Evolutionary conservation across 2,113 vertebrate genomes (phyloP).

Genomic region (Suncus etruscus): DNA sequence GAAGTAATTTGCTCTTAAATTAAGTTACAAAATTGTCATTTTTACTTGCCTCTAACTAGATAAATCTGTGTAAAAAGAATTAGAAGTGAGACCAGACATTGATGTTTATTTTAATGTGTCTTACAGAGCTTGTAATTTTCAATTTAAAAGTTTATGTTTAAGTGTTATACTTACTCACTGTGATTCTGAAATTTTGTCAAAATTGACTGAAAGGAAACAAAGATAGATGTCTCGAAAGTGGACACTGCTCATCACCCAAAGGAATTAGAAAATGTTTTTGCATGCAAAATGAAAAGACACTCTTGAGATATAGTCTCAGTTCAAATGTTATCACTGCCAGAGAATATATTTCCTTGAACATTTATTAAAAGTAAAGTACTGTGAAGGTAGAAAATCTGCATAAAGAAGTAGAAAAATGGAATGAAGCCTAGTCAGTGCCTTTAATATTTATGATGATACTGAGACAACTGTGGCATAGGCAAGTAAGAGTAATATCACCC

Average conservation of each 20-base stretch:
- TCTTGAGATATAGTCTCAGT: not conserved
- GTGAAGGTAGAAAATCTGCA: not conserved
- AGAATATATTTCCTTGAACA: not conserved
- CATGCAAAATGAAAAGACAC: not conserved
- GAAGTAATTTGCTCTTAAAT: conserved; percentile 30
- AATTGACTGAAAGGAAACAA: not conserved
- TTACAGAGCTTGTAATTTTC: conserved; percentile 35
- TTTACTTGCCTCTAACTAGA: not conserved
- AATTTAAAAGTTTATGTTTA: conserved; percentile 23
- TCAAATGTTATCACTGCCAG: not conserved
- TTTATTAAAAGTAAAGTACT: not conserved
- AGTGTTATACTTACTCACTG: not conserved
- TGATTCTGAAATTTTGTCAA: not conserved
- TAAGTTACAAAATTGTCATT: conserved; percentile 22
- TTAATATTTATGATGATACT: conserved; percentile 30
- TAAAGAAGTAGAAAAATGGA: not conserved
- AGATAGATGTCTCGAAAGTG: not conserved
- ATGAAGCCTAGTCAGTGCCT: not conserved
- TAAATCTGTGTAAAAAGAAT: not conserved
- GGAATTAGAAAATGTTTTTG: not conserved
- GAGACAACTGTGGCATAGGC: not conserved
- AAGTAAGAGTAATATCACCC: not conserved
- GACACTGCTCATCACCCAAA: not conserved
- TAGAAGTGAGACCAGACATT: not conserved
- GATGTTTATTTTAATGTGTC: not conserved